Evolutionary conservation across 35 echinoderm and acorn worm genomes (phyloP).

Genomic region (Hemicentrotus pulcherrimus): DNA sequence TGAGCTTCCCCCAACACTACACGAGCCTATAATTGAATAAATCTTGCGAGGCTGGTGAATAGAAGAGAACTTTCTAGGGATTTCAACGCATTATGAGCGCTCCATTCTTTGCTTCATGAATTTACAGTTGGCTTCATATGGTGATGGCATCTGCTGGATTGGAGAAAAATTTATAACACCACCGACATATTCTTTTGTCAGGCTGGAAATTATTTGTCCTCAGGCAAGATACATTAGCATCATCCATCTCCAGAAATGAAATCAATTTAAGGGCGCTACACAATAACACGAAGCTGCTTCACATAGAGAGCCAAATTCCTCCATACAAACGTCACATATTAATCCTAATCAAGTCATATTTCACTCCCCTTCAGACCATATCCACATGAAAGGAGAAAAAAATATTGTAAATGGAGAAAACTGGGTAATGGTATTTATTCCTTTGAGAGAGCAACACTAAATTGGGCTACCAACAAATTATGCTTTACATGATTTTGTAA

Average conservation of each 20-base stretch:
- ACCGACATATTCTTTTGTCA: constrained; percentile 11
- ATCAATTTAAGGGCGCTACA: background rate
- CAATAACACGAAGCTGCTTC: background rate
- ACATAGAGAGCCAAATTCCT: background rate
- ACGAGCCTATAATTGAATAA: constrained; percentile 21
- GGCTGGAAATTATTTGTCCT: background rate
- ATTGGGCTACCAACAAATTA: background rate
- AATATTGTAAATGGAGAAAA: background rate
- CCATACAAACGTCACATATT: background rate
- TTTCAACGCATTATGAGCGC: background rate
- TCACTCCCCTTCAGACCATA: background rate
- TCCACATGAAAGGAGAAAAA: background rate
- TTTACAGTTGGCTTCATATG: background rate
- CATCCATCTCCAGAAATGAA: background rate
- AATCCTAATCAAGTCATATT: background rate
- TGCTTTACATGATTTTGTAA: background rate
- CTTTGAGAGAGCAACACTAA: background rate
- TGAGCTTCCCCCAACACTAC: background rate
- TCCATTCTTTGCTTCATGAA: background rate
- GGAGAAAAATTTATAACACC: background rate
- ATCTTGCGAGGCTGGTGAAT: background rate
- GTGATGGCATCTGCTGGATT: background rate
- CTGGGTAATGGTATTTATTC: background rate
- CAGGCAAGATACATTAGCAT: constrained; percentile 25
- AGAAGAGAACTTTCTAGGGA: constrained; percentile 1